Evolutionary conservation across 1,140 invertebrate species (phyloP).

Genomic region (Idris sp.): DNA sequence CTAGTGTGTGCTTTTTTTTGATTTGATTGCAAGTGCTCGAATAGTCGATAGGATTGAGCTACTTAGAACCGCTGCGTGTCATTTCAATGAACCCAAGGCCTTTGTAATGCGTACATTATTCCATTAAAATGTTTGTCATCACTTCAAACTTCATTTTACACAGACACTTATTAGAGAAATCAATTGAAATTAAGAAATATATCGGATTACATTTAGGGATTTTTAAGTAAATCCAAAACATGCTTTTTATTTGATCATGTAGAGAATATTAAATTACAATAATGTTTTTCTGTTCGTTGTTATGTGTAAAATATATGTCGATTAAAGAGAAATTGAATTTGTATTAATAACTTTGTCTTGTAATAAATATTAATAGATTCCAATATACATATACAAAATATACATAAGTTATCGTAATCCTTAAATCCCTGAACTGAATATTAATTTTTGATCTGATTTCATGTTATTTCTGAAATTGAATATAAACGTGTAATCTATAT

Average conservation of each 20-base stretch:
- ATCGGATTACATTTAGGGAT: no score
- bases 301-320: no score
- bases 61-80: slow-evolving; percentile 38
- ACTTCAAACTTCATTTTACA: slow-evolving; percentile 40
- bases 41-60: slow-evolving; percentile 37
- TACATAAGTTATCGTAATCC: slow-evolving; percentile 5
- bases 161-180: slow-evolving; percentile 13
- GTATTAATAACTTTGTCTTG: no score
- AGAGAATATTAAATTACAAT: no score
- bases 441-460: slow-evolving; percentile 3
- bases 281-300: no score
- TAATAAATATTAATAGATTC: slow-evolving; percentile 7
- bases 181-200: no score
- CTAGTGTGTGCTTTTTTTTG: slow-evolving; percentile 55
- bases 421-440: slow-evolving; percentile 3
- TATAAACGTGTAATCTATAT: no score
- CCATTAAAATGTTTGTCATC: slow-evolving; percentile 45
- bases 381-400: slow-evolving; percentile 3
- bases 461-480: no score
- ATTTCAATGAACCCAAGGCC: slow-evolving; percentile 5
- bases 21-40: slow-evolving; percentile 17
- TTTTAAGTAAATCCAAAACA: no score
- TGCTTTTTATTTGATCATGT: no score
- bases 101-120: slow-evolving; percentile 12
- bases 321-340: no score